Base-by-base conservation (phyloP, 2,797 vertebrate genomes). In the Sebastes hopkinsi region DNA sequence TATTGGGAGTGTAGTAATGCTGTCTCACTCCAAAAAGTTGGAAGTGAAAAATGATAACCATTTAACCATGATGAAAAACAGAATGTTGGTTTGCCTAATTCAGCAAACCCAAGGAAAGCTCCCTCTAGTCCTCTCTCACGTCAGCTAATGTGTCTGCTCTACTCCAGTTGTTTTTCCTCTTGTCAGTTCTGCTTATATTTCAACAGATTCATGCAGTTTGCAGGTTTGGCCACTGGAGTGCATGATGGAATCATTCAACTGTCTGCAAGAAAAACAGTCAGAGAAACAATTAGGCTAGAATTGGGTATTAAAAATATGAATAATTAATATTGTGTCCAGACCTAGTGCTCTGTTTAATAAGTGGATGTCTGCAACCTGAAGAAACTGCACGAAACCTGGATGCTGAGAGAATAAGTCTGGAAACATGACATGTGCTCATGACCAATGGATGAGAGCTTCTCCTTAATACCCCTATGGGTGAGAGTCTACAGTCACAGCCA, bases 221-320 rank as follows among this genome's bases (percentile, higher is more conserved):
- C 7, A 32, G 2, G 55, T 76, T 79, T 83, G 65, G 11, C 82
- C 90, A 87, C 83, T 83, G 2, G 83, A 25, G 22, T 3, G 68
- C 22, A 66, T 6, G 3, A 25, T 11, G n/a, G 62, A 72, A 56
- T 6, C 0, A 22, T 50, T 76, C 5, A 64, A 27, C n/a, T 22
- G 11, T 12, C 6, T 20, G 11, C 16, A 56, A 42, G n/a, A 36
- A 3, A 65, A 59, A 16, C 9, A 25, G 12, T 12, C 5, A 27
- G 2, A 4, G 8, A 55, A 67, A 36, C 18, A 29, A 52, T 50
- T 25, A 18, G 42, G 42, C 16, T 46, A 75, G 14, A 32, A 52
- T 14, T n/a, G 18, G 30, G 18, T 27, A 16, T 42, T 52, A 8
- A 55, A 34, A 74, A 38, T 4, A 38, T 38, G 0, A 38, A 14